A percentile compares a stretch with the other conserved stretches of the same genome.
Evolutionary conservation across 30 jellyfish, hydroid and myxozoan genomes (phyloP).

Genomic region (Chrysaora quinquecirrha): DNA sequence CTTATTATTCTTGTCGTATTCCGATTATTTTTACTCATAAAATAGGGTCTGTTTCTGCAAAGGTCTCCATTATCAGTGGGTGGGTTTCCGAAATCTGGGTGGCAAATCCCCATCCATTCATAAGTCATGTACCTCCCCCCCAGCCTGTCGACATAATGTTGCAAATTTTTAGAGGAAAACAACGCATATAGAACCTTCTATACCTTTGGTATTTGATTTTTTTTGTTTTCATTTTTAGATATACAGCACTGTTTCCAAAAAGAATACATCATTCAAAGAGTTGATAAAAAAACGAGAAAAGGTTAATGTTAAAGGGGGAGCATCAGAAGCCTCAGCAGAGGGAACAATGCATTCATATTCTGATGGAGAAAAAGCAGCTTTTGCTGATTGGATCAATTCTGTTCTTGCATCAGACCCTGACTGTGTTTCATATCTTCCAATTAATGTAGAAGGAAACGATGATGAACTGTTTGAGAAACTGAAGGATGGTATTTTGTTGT

Average conservation of each 20-base stretch:
- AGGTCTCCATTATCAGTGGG: too few relatives aligned
- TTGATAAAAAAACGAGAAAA: slow-evolving; percentile 78
- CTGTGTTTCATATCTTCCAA: slow-evolving; percentile 83
- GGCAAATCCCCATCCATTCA: too few relatives aligned
- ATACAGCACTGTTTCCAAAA: slow-evolving; percentile 50
- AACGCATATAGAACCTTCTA: too few relatives aligned
- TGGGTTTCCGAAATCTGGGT: too few relatives aligned
- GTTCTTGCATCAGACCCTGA: slow-evolving; percentile 83
- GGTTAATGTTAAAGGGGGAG: slow-evolving; percentile 87
- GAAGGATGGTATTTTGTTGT: slow-evolving; percentile 95
- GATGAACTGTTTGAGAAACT: slow-evolving; percentile 87
- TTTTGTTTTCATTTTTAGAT: slow-evolving; percentile 30
- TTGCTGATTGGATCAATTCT: slow-evolving; percentile 95
- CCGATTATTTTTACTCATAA: too few relatives aligned
- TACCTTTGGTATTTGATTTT: background rate
- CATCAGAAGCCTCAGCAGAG: slow-evolving; percentile 96
- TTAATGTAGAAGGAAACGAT: slow-evolving; percentile 39
- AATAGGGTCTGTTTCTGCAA: too few relatives aligned
- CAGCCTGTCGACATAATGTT: too few relatives aligned
- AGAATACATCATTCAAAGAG: slow-evolving; percentile 63
- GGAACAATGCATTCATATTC: slow-evolving; percentile 96
- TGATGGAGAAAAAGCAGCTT: slow-evolving; percentile 92
- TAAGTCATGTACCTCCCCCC: too few relatives aligned
- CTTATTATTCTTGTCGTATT: too few relatives aligned
- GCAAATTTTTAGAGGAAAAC: too few relatives aligned